Evolutionary conservation across 2,113 vertebrate species (phyloP).

Genomic region (Pomatorhinus ruficollis): DNA sequence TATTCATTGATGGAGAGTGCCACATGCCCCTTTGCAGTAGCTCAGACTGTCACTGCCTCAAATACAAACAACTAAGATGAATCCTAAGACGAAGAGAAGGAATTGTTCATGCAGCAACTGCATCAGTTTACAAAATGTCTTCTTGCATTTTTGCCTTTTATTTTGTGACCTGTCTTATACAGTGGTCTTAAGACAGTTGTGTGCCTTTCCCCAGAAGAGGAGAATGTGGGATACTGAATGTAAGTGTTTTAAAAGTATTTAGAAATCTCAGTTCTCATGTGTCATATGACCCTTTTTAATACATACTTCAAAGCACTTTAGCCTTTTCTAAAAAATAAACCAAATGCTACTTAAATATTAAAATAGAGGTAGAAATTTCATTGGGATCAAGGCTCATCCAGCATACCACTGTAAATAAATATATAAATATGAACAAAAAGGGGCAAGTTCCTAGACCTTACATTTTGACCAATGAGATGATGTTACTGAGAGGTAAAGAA

Average conservation of each 20-base stretch:
- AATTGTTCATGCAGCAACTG: not conserved
- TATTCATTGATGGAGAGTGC: not conserved
- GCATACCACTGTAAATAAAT: not conserved
- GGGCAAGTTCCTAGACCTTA: not conserved
- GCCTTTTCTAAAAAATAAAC: accelerated
- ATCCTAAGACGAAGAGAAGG: not conserved
- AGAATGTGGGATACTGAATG: not conserved
- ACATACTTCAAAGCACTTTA: not conserved
- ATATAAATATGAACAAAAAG: not conserved
- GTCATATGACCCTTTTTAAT: not conserved
- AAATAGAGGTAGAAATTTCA: not conserved
- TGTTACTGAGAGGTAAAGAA: not conserved
- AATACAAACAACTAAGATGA: not conserved
- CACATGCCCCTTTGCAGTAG: not conserved
- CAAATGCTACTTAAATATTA: not conserved
- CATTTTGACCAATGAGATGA: not conserved
- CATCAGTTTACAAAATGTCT: not conserved
- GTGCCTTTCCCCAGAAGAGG: not conserved
- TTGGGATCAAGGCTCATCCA: not conserved
- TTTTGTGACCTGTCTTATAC: not conserved
- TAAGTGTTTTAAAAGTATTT: not conserved
- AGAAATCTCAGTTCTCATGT: not conserved
- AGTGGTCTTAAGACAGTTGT: accelerated
- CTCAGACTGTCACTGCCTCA: not conserved
- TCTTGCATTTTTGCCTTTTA: not conserved